Evolutionary conservation across 2,113 vertebrate species (phyloP).

Genomic region (Nothoprocta pentlandii): DNA sequence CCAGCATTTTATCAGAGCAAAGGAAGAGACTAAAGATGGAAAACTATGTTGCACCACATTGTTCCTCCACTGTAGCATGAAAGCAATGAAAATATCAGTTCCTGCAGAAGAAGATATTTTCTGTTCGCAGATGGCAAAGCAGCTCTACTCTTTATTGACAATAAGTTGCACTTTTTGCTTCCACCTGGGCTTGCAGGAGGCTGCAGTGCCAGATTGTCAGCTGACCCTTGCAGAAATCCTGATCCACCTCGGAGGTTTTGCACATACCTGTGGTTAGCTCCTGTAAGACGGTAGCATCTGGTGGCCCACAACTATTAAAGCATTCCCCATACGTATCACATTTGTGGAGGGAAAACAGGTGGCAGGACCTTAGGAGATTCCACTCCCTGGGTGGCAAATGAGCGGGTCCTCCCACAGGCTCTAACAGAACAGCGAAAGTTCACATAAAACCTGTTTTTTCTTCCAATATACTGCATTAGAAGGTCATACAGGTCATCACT

Average conservation of each 20-base stretch:
- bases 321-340: neutral
- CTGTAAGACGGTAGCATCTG: neutral
- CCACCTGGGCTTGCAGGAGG: neutral
- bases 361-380: neutral
- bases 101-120: neutral
- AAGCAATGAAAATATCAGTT: neutral
- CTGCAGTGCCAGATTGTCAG: neutral
- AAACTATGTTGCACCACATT: neutral
- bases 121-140: neutral
- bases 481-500: neutral
- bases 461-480: neutral
- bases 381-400: neutral
- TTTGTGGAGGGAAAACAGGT: neutral
- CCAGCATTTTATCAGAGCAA: neutral
- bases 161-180: neutral
- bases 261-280: neutral
- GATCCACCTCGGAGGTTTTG: neutral
- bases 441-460: neutral
- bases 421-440: neutral
- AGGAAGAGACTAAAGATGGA: conserved; percentile 4
- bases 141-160: neutral
- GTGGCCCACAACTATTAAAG: neutral
- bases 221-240: neutral
- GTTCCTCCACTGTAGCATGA: neutral
- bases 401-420: neutral